Base-by-base conservation (phyloP, 2,888 invertebrate species). In the Graphium colonna region DNA sequence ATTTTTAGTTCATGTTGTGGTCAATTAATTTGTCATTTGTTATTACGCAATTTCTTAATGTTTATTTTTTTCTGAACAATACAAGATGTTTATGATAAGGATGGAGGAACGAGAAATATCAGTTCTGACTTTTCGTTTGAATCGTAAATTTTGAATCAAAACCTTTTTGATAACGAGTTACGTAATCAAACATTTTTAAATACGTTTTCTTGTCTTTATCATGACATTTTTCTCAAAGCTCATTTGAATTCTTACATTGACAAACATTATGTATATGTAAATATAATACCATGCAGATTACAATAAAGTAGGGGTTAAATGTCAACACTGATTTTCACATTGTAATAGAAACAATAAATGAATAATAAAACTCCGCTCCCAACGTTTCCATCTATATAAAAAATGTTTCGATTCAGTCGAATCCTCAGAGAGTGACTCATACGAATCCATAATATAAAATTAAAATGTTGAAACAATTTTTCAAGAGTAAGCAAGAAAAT, bases 291-390 rank as follows among this genome's bases (percentile, higher is more conserved):
- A 75, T 71, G 75, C 73, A 71, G 70, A 57, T 74, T 72, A 79
- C 63, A 70, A 71, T 75, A 79, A 71, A 68, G 71, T 71, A 75
- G 70, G 70, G 68, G 63, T 64, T 81, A 77, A 71, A 78, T 71
- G 69, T 65, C 60, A 57, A 62, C 64, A 63, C 58, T 57, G 59
- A 60, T 57, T 49, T 60, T 60, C 71, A 77, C 71, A 77, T 76
- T 77, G 69, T 64, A 78, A 81, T 78, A 67, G 80, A 87, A 85
- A 86, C 79, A 88, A 89, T 87, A 89, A 88, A 83, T 88, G 88
- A 79, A 88, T 86, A 88, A 88, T 87, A 88, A 89, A 89, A 88
- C 86, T 69, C 70, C 65, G 62, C 66, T 63, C 65, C 61, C 60
- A 67, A 68, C 68, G 67, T 66, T 59, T 63, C 71, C 52, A 21